These are phyloP conservation scores for Achlya flavicornis DNA, from an alignment of 2,888 invertebrate genomes.

Conservation along the genomic window DNA sequence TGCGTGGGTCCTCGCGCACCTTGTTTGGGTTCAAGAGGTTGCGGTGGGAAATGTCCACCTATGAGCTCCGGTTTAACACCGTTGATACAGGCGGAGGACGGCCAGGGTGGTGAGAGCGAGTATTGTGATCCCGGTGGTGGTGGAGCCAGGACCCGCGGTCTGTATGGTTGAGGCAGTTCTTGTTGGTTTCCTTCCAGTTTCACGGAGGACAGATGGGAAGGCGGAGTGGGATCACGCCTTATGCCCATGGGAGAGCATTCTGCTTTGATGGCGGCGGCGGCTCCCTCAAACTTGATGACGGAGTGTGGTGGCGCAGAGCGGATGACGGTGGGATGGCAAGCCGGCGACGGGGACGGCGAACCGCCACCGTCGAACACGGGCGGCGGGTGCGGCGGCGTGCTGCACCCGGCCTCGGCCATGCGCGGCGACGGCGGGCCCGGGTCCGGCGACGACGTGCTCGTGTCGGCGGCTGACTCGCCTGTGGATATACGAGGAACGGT, in stretches of 20 bases:
- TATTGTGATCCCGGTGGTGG: slow-evolving; percentile 73
- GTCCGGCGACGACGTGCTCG: slow-evolving; percentile 96
- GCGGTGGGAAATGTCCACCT: slow-evolving; percentile 84
- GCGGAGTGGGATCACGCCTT: slow-evolving; percentile 57
- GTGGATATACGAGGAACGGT: slow-evolving; percentile 69
- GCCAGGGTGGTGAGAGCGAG: slow-evolving; percentile 77
- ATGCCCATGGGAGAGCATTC: slow-evolving; percentile 59
- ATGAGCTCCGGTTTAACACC: slow-evolving; percentile 93
- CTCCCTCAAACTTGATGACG: slow-evolving; percentile 85
- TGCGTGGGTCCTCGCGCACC: slow-evolving; percentile 69
- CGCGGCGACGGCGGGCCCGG: slow-evolving; percentile 93
- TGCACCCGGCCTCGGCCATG: slow-evolving; percentile 87
- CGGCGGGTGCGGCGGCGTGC: slow-evolving; percentile 84
- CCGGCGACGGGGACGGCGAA: slow-evolving; percentile 71
- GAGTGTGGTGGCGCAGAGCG: slow-evolving; percentile 84
- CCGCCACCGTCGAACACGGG: slow-evolving; percentile 80
- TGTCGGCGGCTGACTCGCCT: slow-evolving; percentile 97
- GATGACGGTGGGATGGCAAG: slow-evolving; percentile 81
- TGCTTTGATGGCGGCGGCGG: slow-evolving; percentile 60
- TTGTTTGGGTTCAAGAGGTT: slow-evolving; percentile 68
- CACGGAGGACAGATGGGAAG: slow-evolving; percentile 74
- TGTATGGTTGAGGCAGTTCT: slow-evolving; percentile 65
- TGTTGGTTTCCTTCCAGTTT: slow-evolving; percentile 67
- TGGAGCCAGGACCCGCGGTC: slow-evolving; percentile 70
- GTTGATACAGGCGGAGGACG: slow-evolving; percentile 87